Evolutionary conservation across 2,888 invertebrate species (phyloP), one percentile per base, ranked within the genome.

Genomic region (Noctua comes): DNA sequence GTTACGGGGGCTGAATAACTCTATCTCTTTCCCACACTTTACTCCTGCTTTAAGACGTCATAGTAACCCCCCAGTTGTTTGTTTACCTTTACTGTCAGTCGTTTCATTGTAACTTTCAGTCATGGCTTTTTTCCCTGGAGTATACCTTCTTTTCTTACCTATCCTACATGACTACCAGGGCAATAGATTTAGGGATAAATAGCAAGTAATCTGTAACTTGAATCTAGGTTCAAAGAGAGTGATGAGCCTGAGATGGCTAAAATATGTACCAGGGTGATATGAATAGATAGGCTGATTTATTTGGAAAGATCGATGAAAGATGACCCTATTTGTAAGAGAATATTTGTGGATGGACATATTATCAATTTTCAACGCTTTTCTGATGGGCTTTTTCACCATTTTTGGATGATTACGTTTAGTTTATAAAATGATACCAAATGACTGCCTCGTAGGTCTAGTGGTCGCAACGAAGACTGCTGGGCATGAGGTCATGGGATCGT

Each of bases 141-240:
- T 79, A 36, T 46, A 24, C 54, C 74, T 79, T 74, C 83, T 84
- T 10, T 16, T 40, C 1, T 68, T 36, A 21, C 10, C n/a, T 64
- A 18, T 57, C 18, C 16, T 48, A n/a, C 46, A 73, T 43, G 24
- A 73, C 40, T 65, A 65, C 59, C 18, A 69, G 27, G 62, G 82
- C 73, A 71, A 76, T 87, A 79, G 78, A 85, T 87, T 80, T 71
- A 71, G n/a, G 84, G 82, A 82, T 87, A 86, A 86, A 85, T 87
- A 86, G 80, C 73, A 24, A 71, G 84, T 76, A 87, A 87, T 87
- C 81, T 78, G 79, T 87, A 76, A 87, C 74, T 46, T 46, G 43
- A 70, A 79, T 79, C 83, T 85, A 74, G 77, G 73, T 51, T 68
- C 74, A 69, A 76, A 70, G 57, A 70, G 66, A 82, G 66, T 80